Evolutionary conservation across 2,797 vertebrate species (phyloP).

Genomic region (Chelmon rostratus): DNA sequence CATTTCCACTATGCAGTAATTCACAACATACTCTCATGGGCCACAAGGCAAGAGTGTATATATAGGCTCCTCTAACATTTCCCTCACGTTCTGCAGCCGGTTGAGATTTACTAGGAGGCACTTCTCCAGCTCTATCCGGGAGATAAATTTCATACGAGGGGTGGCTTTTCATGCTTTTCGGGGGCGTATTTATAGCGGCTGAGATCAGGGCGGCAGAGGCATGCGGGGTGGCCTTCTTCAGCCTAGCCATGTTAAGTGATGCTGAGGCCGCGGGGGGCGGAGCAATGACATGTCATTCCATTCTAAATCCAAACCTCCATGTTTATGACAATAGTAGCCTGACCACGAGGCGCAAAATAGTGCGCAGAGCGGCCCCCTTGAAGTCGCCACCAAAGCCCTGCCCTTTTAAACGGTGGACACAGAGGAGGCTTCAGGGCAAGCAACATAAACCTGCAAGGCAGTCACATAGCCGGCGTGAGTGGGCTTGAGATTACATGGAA

Average conservation of each 20-base stretch:
- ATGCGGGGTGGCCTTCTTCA: slow-evolving; percentile 64
- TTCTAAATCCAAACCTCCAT: slow-evolving; percentile 70
- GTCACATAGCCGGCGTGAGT: slow-evolving; percentile 7
- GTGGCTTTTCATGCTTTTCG: slow-evolving; percentile 72
- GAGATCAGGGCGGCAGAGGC: slow-evolving; percentile 66
- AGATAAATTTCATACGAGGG: slow-evolving; percentile 71
- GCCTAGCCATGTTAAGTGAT: slow-evolving; percentile 78
- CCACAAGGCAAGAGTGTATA: slow-evolving; percentile 64
- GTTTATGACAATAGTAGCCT: slow-evolving; percentile 68
- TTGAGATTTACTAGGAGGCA: slow-evolving; percentile 42
- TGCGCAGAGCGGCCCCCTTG: slow-evolving; percentile 4
- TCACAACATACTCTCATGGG: slow-evolving; percentile 68
- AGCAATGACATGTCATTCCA: slow-evolving; percentile 50
- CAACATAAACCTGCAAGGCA: slow-evolving; percentile 16
- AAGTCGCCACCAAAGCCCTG: neutral
- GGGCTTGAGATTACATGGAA: neutral
- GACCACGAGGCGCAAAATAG: slow-evolving; percentile 22
- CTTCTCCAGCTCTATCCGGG: slow-evolving; percentile 53
- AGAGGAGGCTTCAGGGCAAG: slow-evolving; percentile 19
- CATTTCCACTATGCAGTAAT: slow-evolving; percentile 73
- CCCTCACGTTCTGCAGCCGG: slow-evolving; percentile 55
- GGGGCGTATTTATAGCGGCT: slow-evolving; percentile 76
- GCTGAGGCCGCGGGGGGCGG: slow-evolving; percentile 57
- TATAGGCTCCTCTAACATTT: slow-evolving; percentile 69
- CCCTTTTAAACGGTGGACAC: slow-evolving; percentile 4